These are phyloP conservation scores for Cylas formicarius DNA, from an alignment of 1,140 invertebrate species.

Conservation along the genomic window DNA sequence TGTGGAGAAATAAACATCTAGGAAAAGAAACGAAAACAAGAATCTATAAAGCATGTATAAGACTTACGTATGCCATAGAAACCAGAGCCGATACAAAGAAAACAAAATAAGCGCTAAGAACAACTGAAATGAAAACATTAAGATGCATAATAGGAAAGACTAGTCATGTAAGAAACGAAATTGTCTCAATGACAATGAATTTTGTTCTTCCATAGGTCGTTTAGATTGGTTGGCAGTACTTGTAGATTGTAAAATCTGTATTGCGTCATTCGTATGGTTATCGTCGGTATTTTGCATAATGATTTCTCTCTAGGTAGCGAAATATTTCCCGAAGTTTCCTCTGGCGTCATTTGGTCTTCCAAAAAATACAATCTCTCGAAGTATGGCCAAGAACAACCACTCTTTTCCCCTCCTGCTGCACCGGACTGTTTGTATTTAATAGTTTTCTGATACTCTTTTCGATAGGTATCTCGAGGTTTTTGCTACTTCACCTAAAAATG, in stretches of 20 bases:
- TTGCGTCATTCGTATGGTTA: constrained; percentile 4
- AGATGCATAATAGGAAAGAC: too few relatives aligned
- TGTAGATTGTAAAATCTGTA: constrained; percentile 4
- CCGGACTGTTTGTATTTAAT: constrained; percentile 9
- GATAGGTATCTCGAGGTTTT: constrained; percentile 8
- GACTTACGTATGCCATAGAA: too few relatives aligned
- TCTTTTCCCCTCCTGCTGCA: constrained; percentile 10
- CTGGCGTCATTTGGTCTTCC: constrained; percentile 8
- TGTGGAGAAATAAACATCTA: too few relatives aligned
- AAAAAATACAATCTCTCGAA: constrained; percentile 13
- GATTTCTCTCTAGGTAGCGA: constrained; percentile 1
- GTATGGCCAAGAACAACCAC: constrained; percentile 8
- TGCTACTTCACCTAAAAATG: constrained; percentile 10
- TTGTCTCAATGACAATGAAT: constrained; percentile 1
- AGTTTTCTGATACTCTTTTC: constrained; percentile 10
- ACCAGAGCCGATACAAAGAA: too few relatives aligned
- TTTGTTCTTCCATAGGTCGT: constrained; percentile 5
- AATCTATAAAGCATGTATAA: too few relatives aligned
- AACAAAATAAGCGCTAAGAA: too few relatives aligned
- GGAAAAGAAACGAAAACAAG: too few relatives aligned
- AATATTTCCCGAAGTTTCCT: constrained; percentile 10
- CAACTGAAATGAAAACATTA: too few relatives aligned
- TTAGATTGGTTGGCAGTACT: constrained; percentile 5
- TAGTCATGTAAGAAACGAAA: too few relatives aligned
- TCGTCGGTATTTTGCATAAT: constrained; percentile 4